Conservation (phyloP, 2,888 invertebrate genomes). For the Meloe dianella region DNA sequence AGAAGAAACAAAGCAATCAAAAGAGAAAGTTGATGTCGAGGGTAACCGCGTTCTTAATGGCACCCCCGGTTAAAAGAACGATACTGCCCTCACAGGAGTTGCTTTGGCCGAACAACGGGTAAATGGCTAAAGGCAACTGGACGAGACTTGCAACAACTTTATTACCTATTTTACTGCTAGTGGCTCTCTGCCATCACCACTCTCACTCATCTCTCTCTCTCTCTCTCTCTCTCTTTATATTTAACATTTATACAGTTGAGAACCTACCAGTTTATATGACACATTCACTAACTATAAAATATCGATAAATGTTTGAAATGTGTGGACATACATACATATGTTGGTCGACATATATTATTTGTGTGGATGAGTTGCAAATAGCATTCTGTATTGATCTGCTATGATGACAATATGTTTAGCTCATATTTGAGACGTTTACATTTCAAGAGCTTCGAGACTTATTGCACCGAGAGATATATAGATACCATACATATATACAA, state of each 20-base stretch:
- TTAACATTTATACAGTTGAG: neutral
- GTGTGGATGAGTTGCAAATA: neutral
- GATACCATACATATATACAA: neutral
- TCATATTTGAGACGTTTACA: neutral
- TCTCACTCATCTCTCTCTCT: neutral
- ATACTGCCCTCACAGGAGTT: slow-evolving; percentile 44
- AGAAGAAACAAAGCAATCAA: slow-evolving; percentile 48
- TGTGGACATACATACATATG: neutral
- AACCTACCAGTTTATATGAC: neutral
- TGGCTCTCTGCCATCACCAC: neutral
- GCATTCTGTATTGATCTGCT: too few species aligned
- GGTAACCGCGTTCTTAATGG: slow-evolving; percentile 46
- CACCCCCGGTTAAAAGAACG: slow-evolving; percentile 44
- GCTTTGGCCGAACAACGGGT: slow-evolving; percentile 39
- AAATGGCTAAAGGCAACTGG: slow-evolving; percentile 36
- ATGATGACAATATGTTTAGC: slow-evolving; percentile 10
- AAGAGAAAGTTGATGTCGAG: slow-evolving; percentile 47
- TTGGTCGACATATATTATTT: neutral
- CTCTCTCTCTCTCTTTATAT: neutral
- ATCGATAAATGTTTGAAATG: neutral
- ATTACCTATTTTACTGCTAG: slow-evolving; percentile 39
- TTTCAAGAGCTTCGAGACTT: neutral
- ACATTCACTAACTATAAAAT: neutral
- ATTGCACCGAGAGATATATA: neutral
- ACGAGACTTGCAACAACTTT: slow-evolving; percentile 37